A percentile compares a stretch with the other conserved stretches of the same genome.
Conservation (phyloP, 2,113 vertebrate species). For the Peromyscus polionotus region DNA sequence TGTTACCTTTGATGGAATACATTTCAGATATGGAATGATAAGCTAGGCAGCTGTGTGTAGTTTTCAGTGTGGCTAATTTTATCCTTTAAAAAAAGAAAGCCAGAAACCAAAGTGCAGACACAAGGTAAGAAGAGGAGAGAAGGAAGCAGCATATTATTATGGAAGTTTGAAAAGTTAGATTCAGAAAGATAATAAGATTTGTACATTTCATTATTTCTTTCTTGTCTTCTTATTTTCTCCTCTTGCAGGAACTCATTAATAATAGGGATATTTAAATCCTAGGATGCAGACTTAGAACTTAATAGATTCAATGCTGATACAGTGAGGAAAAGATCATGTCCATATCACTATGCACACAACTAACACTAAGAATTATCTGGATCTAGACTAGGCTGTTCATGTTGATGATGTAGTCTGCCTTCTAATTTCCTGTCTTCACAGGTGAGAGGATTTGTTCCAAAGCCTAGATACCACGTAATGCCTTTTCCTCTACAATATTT, state of each 20-base stretch:
- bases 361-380: neutral
- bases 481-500: neutral
- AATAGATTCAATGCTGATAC: neutral
- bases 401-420: neutral
- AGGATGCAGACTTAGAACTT: neutral
- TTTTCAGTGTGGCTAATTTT: neutral
- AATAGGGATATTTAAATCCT: slow-evolving; percentile 7
- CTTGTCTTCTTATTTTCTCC: neutral
- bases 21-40: neutral
- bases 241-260: neutral
- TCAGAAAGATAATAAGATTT: neutral
- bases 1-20: neutral
- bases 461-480: neutral
- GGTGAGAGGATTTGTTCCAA: neutral
- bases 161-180: neutral
- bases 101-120: neutral
- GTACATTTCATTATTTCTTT: neutral
- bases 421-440: neutral
- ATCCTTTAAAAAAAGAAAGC: neutral
- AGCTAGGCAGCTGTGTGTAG: neutral
- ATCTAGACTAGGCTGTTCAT: neutral
- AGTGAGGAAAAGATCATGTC: neutral
- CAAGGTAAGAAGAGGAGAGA: neutral
- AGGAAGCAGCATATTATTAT: neutral
- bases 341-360: neutral